These are phyloP conservation scores for Lapara coniferarum DNA, from an alignment of 2,888 invertebrate genomes.

Conservation along the genomic window DNA sequence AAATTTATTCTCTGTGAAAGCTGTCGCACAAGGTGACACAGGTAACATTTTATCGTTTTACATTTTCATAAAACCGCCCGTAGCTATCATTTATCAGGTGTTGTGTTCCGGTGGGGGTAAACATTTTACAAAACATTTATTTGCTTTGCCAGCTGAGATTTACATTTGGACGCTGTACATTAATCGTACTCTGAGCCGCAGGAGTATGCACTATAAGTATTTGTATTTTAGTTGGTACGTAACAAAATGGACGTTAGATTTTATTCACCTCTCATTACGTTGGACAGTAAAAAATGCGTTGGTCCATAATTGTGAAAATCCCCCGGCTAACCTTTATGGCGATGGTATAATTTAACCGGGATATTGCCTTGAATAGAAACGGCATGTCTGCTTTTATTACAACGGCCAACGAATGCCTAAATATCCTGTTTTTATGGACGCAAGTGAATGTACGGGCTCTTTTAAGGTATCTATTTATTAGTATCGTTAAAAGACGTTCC, in stretches of 20 bases:
- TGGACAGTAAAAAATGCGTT: conserved; percentile 58
- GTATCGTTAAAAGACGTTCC: conserved; percentile 38
- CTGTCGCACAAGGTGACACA: conserved; percentile 46
- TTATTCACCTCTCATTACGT: conserved; percentile 58
- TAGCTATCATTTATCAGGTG: conserved; percentile 74
- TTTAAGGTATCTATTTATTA: conserved; percentile 38
- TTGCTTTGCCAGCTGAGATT: conserved; percentile 63
- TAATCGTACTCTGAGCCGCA: conserved; percentile 59
- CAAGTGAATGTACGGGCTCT: conserved; percentile 18
- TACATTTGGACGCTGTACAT: conserved; percentile 61
- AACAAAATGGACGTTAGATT: conserved; percentile 41
- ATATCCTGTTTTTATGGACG: conserved; percentile 32
- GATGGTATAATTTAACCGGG: conserved; percentile 53
- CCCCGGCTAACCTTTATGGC: conserved; percentile 55
- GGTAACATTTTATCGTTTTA: conserved; percentile 59
- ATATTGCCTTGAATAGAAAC: conserved; percentile 54
- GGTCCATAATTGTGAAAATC: conserved; percentile 59
- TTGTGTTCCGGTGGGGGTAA: conserved; percentile 62
- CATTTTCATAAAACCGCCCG: conserved; percentile 69
- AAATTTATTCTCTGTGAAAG: conserved; percentile 35
- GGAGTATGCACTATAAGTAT: conserved; percentile 50
- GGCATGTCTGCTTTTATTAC: conserved; percentile 49
- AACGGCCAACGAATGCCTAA: conserved; percentile 38
- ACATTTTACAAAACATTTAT: conserved; percentile 72
- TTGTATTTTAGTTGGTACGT: conserved; percentile 45